phyloP scores from a whole-genome alignment of 2,797 vertebrate genomes.

The Acanthis flammea region DNA sequence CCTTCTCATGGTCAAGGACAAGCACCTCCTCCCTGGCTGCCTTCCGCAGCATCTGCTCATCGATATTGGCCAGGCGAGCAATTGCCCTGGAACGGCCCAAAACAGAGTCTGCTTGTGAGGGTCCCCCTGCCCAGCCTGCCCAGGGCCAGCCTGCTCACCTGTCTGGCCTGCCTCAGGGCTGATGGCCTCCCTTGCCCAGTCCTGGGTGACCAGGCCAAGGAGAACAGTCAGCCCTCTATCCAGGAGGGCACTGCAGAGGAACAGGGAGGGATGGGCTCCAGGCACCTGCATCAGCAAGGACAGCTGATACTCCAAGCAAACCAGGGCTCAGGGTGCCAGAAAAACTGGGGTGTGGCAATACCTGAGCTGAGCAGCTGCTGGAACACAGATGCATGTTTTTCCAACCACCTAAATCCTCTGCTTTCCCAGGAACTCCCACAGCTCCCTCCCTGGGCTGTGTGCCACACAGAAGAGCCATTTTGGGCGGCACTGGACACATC shows the following conservation, averaged over 20 bases:
- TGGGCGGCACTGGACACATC: neutral
- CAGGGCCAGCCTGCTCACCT: neutral
- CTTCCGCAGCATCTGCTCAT: conserved; percentile 81
- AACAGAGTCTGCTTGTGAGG: neutral
- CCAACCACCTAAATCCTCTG: neutral
- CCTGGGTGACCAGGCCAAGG: neutral
- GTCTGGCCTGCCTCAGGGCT: neutral
- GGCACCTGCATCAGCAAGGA: neutral
- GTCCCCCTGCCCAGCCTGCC: neutral
- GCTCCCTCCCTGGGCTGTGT: fast-evolving
- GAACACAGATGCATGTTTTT: neutral
- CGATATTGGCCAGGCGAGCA: conserved; percentile 86
- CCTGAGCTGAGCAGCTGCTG: neutral
- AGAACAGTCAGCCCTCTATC: fast-evolving
- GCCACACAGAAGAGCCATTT: neutral
- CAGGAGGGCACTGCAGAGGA: neutral
- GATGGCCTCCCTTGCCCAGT: neutral
- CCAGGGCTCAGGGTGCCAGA: neutral
- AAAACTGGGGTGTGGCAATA: neutral
- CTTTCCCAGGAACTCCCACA: neutral
- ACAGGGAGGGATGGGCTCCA: neutral
- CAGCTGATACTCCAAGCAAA: neutral
- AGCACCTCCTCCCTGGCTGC: conserved; percentile 85
- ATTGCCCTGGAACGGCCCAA: conserved; percentile 82
- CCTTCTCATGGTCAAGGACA: conserved; percentile 90